Percentiles rank a stretch among this genome's conserved stretches.
Conservation (phyloP, 2,888 invertebrate genomes). For the Amiota communis region DNA sequence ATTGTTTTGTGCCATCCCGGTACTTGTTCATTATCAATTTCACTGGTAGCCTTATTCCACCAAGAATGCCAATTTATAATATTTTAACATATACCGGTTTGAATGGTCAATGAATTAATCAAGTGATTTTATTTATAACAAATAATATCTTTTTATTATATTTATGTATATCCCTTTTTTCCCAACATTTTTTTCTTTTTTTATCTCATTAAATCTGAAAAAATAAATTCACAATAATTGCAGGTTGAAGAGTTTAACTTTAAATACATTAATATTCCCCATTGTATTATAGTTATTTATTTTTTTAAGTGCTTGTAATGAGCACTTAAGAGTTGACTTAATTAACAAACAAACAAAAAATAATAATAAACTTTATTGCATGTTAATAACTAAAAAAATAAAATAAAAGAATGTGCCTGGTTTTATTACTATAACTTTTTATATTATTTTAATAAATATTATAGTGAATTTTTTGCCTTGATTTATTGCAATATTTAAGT, state of each 20-base stretch:
- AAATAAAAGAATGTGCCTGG: neutral
- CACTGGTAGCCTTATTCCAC: too few species aligned
- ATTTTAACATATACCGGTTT: too few species aligned
- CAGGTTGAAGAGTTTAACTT: neutral
- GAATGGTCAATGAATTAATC: too few species aligned
- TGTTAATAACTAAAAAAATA: neutral
- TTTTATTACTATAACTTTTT: neutral
- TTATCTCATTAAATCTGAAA: too few species aligned
- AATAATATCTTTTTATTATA: too few species aligned
- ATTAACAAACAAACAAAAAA: neutral
- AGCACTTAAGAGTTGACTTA: constrained; percentile 4
- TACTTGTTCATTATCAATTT: too few species aligned
- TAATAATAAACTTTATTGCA: neutral
- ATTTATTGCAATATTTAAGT: constrained; percentile 8
- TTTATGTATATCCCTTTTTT: too few species aligned
- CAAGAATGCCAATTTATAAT: too few species aligned
- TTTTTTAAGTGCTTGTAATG: neutral
- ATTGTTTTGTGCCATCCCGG: too few species aligned
- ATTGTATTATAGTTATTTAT: neutral
- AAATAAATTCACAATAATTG: neutral
- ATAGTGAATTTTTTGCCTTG: neutral
- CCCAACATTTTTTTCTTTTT: too few species aligned
- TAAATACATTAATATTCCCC: neutral
- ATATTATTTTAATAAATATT: too few species aligned
- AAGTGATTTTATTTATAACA: too few species aligned